Evolutionary conservation across 2,113 vertebrate genomes (phyloP).

Genomic region (Trematomus loennbergii): DNA sequence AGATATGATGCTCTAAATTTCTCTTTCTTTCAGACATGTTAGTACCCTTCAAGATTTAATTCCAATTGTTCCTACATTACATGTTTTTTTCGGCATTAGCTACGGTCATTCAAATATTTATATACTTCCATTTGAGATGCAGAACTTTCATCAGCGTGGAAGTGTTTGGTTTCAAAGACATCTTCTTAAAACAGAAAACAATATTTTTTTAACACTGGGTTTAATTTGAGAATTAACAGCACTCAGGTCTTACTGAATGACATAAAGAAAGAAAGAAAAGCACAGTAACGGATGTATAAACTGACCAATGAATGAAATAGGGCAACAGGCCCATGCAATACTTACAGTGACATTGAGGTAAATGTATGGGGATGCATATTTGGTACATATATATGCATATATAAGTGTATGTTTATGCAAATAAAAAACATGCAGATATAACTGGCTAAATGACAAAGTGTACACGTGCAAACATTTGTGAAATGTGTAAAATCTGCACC

Average conservation of each 20-base stretch:
- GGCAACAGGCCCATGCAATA: conserved; percentile 25
- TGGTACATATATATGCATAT: background rate
- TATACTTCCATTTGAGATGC: background rate
- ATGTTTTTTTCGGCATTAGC: background rate
- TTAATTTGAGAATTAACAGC: conserved; percentile 60
- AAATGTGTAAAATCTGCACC: conserved; percentile 86
- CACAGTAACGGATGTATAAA: conserved; percentile 8
- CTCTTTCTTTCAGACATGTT: background rate
- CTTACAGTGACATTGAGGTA: conserved; percentile 8
- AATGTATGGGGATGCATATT: conserved; percentile 10
- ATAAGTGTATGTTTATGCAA: conserved; percentile 2
- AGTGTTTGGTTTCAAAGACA: background rate
- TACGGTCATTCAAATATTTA: background rate
- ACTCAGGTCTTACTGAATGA: conserved; percentile 10
- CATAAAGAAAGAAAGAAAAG: conserved; percentile 18
- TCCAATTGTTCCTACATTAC: background rate
- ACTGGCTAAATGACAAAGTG: conserved; percentile 22
- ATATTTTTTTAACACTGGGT: background rate
- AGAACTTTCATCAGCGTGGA: background rate
- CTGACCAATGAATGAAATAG: conserved; percentile 23
- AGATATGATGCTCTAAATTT: background rate
- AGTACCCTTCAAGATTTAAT: background rate
- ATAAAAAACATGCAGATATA: conserved; percentile 6
- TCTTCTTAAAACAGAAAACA: background rate
- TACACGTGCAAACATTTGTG: conserved; percentile 25